These are phyloP conservation scores for Argentina silus DNA, from an alignment of 2,797 vertebrate genomes.

Conservation along the genomic window DNA sequence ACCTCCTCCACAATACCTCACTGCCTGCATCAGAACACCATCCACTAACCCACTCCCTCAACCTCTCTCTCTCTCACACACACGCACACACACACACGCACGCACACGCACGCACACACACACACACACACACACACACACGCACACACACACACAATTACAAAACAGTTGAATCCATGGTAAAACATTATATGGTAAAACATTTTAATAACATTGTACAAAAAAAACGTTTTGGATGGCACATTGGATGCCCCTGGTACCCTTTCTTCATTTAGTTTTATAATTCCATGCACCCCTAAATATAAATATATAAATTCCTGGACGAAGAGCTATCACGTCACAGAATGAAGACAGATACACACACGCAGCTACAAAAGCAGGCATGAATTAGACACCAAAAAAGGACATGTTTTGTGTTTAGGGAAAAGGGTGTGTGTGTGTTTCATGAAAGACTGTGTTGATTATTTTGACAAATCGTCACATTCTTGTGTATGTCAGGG, in stretches of 20 bases:
- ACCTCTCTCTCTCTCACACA: neutral
- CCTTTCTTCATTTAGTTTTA: too few relatives aligned
- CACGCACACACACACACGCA: slow-evolving; percentile 1
- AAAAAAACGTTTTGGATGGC: too few relatives aligned
- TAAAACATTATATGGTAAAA: neutral
- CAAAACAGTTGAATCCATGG: neutral
- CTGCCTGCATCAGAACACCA: neutral
- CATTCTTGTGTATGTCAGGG: slow-evolving; percentile 27
- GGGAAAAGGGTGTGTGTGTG: neutral
- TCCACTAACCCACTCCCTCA: too few relatives aligned
- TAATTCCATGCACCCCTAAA: neutral
- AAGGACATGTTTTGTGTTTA: neutral
- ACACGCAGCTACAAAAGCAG: neutral
- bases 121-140: neutral
- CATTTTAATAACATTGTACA: neutral
- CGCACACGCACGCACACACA: slow-evolving; percentile 3
- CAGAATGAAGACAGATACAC: neutral
- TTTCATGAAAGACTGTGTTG: neutral
- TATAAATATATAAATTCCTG: neutral
- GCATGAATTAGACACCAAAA: neutral
- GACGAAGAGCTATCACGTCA: neutral
- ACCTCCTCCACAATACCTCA: slow-evolving; percentile 32
- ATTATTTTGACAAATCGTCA: slow-evolving; percentile 15
- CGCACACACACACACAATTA: neutral
- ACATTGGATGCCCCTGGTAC: too few relatives aligned